Conservation (phyloP, 1,140 invertebrate genomes). For the Holcopasites calliopsidis region DNA sequence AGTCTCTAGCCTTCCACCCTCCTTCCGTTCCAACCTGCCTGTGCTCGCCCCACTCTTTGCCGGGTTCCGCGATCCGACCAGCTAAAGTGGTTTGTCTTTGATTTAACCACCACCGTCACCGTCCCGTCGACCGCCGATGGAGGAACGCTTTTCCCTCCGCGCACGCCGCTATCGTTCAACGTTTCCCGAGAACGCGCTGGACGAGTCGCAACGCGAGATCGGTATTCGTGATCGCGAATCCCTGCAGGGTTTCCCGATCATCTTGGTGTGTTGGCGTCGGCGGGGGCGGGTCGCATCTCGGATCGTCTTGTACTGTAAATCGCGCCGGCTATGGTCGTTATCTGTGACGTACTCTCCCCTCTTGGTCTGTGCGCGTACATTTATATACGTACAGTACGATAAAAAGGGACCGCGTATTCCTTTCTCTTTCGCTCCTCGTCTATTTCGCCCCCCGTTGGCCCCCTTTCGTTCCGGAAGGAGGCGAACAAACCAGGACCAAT, state of each 20-base stretch:
- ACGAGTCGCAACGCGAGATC: constrained; percentile 29
- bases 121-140: constrained; percentile 38
- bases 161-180: constrained; percentile 44
- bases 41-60: constrained; percentile 26
- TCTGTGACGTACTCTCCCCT: constrained; percentile 7
- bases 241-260: constrained; percentile 52
- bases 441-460: not conserved
- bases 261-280: constrained; percentile 46
- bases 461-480: not conserved
- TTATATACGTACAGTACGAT: not conserved
- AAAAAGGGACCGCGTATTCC: not conserved
- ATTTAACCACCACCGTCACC: constrained; percentile 73
- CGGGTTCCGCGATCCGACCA: constrained; percentile 66
- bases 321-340: constrained; percentile 39
- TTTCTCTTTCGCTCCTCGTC: not conserved
- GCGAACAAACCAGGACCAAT: constrained; percentile 32
- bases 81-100: constrained; percentile 79
- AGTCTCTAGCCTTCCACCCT: constrained; percentile 38
- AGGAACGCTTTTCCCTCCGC: constrained; percentile 54
- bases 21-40: constrained; percentile 15
- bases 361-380: not conserved
- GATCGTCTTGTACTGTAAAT: constrained; percentile 54
- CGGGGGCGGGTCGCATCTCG: constrained; percentile 27
- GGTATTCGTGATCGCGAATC: constrained; percentile 53
- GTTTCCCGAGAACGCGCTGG: constrained; percentile 48